phyloP scores from a whole-genome alignment of 2,888 invertebrate species.

The Ormyrus pomaceus region DNA sequence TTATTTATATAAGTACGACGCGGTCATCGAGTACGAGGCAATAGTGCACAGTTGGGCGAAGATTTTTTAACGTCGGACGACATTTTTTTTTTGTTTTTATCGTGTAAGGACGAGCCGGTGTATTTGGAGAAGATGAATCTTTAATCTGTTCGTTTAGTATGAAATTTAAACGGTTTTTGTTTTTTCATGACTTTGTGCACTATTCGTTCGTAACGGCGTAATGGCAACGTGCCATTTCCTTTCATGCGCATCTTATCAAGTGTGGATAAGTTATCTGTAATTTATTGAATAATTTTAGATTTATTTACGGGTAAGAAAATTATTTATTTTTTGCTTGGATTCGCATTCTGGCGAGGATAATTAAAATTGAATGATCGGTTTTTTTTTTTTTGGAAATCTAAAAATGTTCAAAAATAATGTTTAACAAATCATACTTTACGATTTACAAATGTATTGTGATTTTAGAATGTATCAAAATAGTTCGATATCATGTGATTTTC shows the following conservation, averaged over 20 bases:
- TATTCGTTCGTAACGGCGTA: neutral
- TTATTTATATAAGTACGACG: constrained; percentile 24
- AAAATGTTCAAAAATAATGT: constrained; percentile 18
- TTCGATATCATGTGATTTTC: neutral
- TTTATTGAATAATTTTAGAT: constrained; percentile 48
- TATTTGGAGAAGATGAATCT: no score
- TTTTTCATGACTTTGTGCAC: no score
- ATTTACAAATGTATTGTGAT: constrained; percentile 1
- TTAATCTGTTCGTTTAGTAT: no score
- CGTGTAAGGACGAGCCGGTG: no score
- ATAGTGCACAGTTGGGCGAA: no score
- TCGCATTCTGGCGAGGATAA: neutral
- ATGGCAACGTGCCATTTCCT: constrained; percentile 3
- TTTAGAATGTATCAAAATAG: neutral
- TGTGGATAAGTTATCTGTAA: constrained; percentile 25
- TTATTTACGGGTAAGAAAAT: constrained; percentile 21
- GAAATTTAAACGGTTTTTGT: no score
- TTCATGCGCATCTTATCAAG: constrained; percentile 17
- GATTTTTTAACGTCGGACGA: no score
- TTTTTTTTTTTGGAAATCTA: constrained; percentile 1
- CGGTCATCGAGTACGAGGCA: neutral
- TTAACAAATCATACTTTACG: neutral
- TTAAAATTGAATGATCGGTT: neutral
- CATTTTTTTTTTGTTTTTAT: no score
- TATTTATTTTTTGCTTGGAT: constrained; percentile 38